Conservation (phyloP, 2,888 invertebrate species). For the Margaritifera margaritifera region DNA sequence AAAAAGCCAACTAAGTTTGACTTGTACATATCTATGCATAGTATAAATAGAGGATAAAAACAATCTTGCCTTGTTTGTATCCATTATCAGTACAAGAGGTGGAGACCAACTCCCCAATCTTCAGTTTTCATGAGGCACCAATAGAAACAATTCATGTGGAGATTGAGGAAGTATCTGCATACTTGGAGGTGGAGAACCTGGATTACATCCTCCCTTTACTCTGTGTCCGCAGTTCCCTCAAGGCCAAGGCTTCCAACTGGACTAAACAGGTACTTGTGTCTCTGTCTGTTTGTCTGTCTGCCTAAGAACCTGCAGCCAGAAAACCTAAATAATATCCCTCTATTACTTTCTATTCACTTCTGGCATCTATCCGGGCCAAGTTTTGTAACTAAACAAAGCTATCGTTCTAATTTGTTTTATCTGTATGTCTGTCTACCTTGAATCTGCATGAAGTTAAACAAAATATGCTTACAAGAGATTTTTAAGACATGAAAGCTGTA, state of each 20-base stretch:
- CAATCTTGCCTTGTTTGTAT: too few relatives aligned
- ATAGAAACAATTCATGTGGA: conserved; percentile 76
- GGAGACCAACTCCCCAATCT: conserved; percentile 19
- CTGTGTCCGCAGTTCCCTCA: conserved; percentile 77
- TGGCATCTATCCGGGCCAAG: too few relatives aligned
- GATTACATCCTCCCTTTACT: conserved; percentile 76
- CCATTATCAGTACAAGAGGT: conserved; percentile 14
- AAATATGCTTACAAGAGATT: too few relatives aligned
- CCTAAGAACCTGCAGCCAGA: neutral
- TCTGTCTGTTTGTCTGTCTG: neutral
- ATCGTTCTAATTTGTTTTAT: too few relatives aligned
- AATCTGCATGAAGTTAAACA: too few relatives aligned
- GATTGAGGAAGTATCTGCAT: conserved; percentile 78
- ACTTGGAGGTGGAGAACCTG: conserved; percentile 79
- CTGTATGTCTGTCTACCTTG: too few relatives aligned
- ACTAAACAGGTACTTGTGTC: conserved; percentile 74
- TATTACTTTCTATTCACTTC: neutral
- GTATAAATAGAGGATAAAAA: too few relatives aligned
- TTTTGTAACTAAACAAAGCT: too few relatives aligned
- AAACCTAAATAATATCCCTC: neutral
- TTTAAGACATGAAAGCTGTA: too few relatives aligned
- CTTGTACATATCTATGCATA: too few relatives aligned
- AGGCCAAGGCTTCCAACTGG: conserved; percentile 81
- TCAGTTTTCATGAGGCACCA: conserved; percentile 58
- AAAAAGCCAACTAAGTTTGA: too few relatives aligned